These are phyloP conservation scores for Dioctria rufipes DNA, from an alignment of 2,888 invertebrate species.

Conservation along the genomic window DNA sequence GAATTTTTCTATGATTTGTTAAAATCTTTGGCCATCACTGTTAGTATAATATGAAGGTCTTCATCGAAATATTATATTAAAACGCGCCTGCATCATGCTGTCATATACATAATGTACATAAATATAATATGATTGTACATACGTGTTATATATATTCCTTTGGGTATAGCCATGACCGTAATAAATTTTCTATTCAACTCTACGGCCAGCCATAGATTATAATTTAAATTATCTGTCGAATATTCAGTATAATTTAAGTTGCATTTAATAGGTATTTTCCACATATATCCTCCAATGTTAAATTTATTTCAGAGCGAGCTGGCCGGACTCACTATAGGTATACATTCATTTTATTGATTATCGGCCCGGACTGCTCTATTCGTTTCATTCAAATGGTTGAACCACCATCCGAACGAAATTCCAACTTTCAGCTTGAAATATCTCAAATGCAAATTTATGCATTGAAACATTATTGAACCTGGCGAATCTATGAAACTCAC, in stretches of 20 bases:
- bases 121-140: no score
- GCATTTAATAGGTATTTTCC: not conserved
- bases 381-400: not conserved
- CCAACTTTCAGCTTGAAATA: not conserved
- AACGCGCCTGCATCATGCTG: no score
- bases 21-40: no score
- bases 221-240: not conserved
- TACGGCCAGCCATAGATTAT: not conserved
- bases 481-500: slow-evolving; percentile 9
- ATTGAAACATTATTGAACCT: slow-evolving; percentile 54
- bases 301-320: not conserved
- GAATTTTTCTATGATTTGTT: no score
- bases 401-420: not conserved
- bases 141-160: no score
- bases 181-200: not conserved
- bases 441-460: slow-evolving; percentile 56
- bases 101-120: no score
- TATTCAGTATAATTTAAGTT: slow-evolving; percentile 3
- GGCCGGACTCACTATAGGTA: not conserved
- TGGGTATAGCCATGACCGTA: not conserved
- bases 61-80: no score
- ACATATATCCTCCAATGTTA: not conserved
- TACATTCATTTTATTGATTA: not conserved
- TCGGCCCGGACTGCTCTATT: not conserved
- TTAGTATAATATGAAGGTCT: no score